phyloP scores from a whole-genome alignment of 2,888 invertebrate genomes.

The Cinara cedri region DNA sequence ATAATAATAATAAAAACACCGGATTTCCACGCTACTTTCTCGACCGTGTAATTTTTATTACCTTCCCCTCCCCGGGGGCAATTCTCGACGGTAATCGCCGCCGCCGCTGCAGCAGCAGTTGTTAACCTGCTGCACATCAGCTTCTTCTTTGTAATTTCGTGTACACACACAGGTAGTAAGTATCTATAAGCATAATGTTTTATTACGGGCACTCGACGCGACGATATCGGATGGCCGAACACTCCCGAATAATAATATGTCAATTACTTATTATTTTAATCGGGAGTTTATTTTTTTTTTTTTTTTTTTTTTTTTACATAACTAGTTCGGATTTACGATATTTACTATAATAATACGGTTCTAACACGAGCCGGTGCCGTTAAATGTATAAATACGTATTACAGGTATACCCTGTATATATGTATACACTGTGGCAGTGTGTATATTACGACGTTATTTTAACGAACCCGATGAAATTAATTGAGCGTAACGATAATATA shows the following conservation, averaged over 20 bases:
- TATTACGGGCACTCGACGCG: neutral
- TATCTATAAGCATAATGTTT: neutral
- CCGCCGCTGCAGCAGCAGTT: neutral
- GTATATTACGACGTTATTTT: constrained; percentile 11
- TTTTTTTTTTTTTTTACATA: neutral
- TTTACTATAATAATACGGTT: neutral
- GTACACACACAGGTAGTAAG: neutral
- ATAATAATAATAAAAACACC: constrained; percentile 45
- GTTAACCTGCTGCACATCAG: no score
- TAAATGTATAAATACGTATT: no score
- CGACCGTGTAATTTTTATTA: constrained; percentile 57
- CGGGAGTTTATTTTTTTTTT: no score
- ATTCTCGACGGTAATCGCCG: constrained; percentile 5
- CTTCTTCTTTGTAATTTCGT: constrained; percentile 41
- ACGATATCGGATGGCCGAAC: neutral
- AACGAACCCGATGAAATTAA: constrained; percentile 31
- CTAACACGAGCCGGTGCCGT: neutral
- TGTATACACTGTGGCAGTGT: neutral
- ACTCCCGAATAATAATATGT: constrained; percentile 38
- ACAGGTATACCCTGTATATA: no score
- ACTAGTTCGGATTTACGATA: constrained; percentile 1
- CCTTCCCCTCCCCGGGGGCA: constrained; percentile 53
- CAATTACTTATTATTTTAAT: constrained; percentile 37
- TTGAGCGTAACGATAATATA: neutral
- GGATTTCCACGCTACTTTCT: constrained; percentile 57